phyloP scores from a whole-genome alignment of 2,113 vertebrate genomes.

The Baryphthengus martii region DNA sequence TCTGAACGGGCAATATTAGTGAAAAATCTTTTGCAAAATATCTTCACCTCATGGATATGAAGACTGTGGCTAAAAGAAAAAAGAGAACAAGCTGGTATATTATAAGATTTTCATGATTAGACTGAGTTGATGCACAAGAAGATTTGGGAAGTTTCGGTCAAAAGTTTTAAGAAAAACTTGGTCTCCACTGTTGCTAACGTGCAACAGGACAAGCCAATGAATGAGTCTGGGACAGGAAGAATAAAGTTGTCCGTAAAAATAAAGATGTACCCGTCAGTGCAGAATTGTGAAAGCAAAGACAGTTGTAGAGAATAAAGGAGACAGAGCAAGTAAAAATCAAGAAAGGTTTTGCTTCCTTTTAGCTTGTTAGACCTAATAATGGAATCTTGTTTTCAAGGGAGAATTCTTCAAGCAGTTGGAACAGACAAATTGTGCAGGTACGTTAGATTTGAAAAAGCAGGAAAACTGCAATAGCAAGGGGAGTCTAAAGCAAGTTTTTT shows the following conservation, averaged over 20 bases:
- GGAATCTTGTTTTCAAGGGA: not conserved
- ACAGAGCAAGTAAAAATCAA: not conserved
- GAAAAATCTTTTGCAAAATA: not conserved
- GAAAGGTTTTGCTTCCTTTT: not conserved
- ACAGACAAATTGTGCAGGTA: not conserved
- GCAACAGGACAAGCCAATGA: not conserved
- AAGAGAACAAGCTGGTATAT: not conserved
- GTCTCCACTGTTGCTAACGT: not conserved
- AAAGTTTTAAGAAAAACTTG: not conserved
- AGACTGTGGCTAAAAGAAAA: not conserved
- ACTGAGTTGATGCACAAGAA: not conserved
- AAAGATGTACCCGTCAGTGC: not conserved
- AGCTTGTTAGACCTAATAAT: not conserved
- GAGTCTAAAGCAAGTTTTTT: not conserved
- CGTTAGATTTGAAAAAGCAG: not conserved
- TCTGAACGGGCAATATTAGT: not conserved
- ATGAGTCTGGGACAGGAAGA: not conserved
- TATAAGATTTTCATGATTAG: not conserved
- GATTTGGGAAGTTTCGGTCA: not conserved
- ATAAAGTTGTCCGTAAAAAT: not conserved
- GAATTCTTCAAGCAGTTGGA: not conserved
- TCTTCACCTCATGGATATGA: not conserved
- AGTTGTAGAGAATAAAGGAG: not conserved
- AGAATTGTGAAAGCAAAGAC: not conserved
- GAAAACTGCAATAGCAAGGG: not conserved